Percentiles rank a stretch among this genome's conserved stretches.
phyloP scores from a whole-genome alignment of 2,888 invertebrate species.

The Tillus elongatus region DNA sequence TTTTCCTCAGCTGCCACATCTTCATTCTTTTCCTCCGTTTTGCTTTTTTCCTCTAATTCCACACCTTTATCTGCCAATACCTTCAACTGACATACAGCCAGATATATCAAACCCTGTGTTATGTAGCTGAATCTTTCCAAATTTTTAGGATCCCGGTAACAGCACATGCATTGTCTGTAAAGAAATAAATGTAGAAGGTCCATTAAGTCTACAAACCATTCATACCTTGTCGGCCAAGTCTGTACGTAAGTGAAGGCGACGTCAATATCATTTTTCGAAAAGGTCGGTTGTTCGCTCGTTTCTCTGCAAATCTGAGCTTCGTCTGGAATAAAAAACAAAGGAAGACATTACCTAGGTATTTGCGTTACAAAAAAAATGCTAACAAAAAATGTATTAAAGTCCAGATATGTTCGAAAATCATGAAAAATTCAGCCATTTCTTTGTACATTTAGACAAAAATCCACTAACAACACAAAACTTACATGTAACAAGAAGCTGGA shows the following conservation, averaged over 20 bases:
- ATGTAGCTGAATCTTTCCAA: constrained; percentile 84
- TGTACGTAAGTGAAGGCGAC: constrained; percentile 76
- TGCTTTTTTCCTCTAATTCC: constrained; percentile 21
- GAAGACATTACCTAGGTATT: too few relatives aligned
- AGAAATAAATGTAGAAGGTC: constrained; percentile 10
- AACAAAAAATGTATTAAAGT: constrained; percentile 4
- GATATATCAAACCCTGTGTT: constrained; percentile 76
- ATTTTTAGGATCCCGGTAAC: constrained; percentile 86
- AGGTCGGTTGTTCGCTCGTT: constrained; percentile 63
- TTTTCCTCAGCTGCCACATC: constrained; percentile 36
- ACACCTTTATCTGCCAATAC: constrained; percentile 44
- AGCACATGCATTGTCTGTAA: constrained; percentile 88
- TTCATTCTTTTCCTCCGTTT: constrained; percentile 26
- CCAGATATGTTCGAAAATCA: too few relatives aligned
- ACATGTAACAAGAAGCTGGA: constrained; percentile 81
- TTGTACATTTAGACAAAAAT: too few relatives aligned
- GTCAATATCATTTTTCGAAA: constrained; percentile 74
- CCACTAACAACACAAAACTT: constrained; percentile 47
- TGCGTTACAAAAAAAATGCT: constrained; percentile 9
- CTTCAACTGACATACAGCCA: constrained; percentile 75
- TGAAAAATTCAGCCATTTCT: too few relatives aligned
- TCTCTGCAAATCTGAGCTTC: constrained; percentile 71
- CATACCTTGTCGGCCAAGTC: constrained; percentile 80
- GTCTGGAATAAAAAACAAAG: constrained; percentile 49
- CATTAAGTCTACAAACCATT: neutral